Evolutionary conservation across 2,113 vertebrate species (phyloP).

Genomic region (Paralichthys olivaceus): DNA sequence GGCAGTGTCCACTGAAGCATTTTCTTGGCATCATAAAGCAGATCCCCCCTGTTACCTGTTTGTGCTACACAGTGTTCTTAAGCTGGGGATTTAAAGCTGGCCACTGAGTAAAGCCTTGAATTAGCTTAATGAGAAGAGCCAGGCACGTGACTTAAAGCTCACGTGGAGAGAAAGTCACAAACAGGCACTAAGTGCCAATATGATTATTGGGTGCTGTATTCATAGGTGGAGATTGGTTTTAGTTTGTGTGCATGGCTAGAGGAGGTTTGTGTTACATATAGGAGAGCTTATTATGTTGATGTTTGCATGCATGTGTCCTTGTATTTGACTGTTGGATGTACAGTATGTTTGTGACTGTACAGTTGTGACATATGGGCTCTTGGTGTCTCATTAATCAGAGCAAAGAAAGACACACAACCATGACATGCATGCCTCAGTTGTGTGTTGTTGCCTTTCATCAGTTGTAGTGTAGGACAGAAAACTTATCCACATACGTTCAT

Average conservation of each 20-base stretch:
- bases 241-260: not conserved
- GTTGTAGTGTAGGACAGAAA: not conserved
- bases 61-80: constrained; percentile 60
- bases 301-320: constrained; percentile 1
- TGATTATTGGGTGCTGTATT: constrained; percentile 12
- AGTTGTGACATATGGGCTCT: constrained; percentile 13
- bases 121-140: constrained; percentile 72
- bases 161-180: constrained; percentile 62
- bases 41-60: constrained; percentile 62
- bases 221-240: not conserved
- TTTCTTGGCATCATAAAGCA: constrained; percentile 54
- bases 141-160: constrained; percentile 61
- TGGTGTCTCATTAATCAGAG: constrained; percentile 26
- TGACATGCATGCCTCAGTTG: not conserved
- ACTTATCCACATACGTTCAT: not conserved
- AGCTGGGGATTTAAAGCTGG: constrained; percentile 68
- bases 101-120: constrained; percentile 69
- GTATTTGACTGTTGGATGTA: constrained; percentile 1
- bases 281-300: not conserved
- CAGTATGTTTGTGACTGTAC: not conserved
- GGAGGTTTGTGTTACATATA: not conserved
- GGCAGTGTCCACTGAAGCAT: constrained; percentile 15
- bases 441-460: not conserved
- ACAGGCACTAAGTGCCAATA: constrained; percentile 17
- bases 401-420: constrained; percentile 22